Base-by-base conservation (phyloP, 35 echinoderm and acorn worm species). In the Apostichopus californicus region DNA sequence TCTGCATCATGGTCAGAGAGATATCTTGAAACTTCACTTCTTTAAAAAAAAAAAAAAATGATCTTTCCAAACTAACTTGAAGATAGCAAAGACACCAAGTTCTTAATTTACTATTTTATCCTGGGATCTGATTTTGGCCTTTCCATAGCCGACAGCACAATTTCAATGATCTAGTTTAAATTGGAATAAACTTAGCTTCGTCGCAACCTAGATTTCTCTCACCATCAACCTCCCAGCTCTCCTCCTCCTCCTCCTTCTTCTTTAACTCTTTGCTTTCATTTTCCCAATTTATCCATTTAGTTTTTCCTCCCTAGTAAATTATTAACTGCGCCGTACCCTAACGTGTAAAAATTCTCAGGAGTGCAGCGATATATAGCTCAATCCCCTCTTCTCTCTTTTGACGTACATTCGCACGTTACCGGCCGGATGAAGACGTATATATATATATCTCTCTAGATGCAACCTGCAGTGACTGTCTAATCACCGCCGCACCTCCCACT, bases 151-250 rank as follows among this genome's bases (percentile, higher is more conserved):
- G 5, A 54, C 80, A 55, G 80, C 80, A 7, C 17, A 83, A 83
- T 83, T 83, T 56, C 34, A 6, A 55, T 83, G 80, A 83, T 83
- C 80, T 83, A 83, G 80, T 83, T 83, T 46, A 46, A 46, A 83
- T 53, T 18, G 46, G 80, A 15, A 55, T 83, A 6, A 24, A 55
- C 46, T 18, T 15, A 13, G 12, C n/a, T 83, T 56, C 53, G 55
- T 83, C 53, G 34, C 80, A 83, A 83, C 80, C 80, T 83, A 83
- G 64, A 68, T 68, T 14, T 83, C 55, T 55, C 17, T 83, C 26
- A 18, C 52, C 12, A 34, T n/a, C 55, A 83, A 55, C 18, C 55
- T 53, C 15, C 55, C 55, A n/a, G 18, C 55, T 17, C 34, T 56
- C 55, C 46, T 83, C 55, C n/a, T 83, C 55, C n/a, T 56, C 53